These are phyloP conservation scores for Dastarcus helophoroides DNA, from an alignment of 2,888 invertebrate species.

Conservation along the genomic window DNA sequence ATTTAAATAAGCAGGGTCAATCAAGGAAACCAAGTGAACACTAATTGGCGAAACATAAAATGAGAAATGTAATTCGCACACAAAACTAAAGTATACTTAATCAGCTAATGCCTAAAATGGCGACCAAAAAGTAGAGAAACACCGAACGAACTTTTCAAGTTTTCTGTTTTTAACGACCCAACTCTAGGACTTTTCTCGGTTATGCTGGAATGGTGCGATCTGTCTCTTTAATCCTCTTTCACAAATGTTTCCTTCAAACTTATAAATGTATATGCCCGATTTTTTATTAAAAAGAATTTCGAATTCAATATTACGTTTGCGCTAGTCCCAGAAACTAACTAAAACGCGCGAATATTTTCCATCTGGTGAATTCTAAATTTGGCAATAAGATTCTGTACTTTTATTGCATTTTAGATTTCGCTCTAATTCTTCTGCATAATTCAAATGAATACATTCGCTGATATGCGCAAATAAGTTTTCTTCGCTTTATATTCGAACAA, in stretches of 20 bases:
- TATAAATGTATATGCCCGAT: slow-evolving; percentile 21
- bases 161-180: slow-evolving; percentile 19
- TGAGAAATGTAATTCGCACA: too few relatives aligned
- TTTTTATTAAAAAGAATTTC: slow-evolving; percentile 16
- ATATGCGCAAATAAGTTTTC: too few relatives aligned
- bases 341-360: slow-evolving; percentile 14
- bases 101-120: too few relatives aligned
- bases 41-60: too few relatives aligned
- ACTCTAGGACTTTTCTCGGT: slow-evolving; percentile 12
- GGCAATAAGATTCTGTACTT: too few relatives aligned
- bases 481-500: too few relatives aligned
- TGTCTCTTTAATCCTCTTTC: slow-evolving; percentile 21
- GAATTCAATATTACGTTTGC: slow-evolving; percentile 12
- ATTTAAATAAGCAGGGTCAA: too few relatives aligned
- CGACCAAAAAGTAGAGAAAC: neutral
- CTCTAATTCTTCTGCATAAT: too few relatives aligned
- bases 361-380: slow-evolving; percentile 21
- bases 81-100: too few relatives aligned
- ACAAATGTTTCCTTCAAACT: slow-evolving; percentile 21
- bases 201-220: slow-evolving; percentile 15
- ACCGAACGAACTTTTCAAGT: slow-evolving; percentile 9
- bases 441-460: too few relatives aligned
- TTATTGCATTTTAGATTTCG: too few relatives aligned
- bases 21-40: too few relatives aligned
- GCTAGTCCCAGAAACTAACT: slow-evolving; percentile 4